phyloP scores from a whole-genome alignment of 2,888 invertebrate species.

The Pinctada fucata region DNA sequence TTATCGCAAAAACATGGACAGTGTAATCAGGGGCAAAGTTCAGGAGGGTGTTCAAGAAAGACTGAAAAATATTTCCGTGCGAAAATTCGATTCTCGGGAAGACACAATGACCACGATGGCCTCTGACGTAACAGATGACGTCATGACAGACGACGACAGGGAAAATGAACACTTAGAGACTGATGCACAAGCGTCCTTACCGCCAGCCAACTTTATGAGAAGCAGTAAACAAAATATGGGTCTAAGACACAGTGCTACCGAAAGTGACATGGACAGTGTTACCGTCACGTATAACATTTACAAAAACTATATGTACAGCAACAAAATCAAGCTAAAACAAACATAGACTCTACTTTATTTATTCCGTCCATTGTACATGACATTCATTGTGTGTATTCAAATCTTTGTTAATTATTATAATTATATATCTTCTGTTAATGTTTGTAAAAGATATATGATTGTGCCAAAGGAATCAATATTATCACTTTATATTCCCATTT shows the following conservation, averaged over 20 bases:
- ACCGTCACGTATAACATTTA: slow-evolving; percentile 14
- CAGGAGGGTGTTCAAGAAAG: slow-evolving; percentile 19
- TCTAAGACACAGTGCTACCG: too few species aligned
- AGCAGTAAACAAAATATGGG: too few species aligned
- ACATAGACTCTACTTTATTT: not conserved
- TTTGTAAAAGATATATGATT: not conserved
- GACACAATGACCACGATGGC: not conserved
- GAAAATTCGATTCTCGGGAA: not conserved
- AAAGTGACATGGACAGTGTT: not conserved
- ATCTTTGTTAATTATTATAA: not conserved
- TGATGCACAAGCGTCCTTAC: not conserved
- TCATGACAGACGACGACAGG: not conserved
- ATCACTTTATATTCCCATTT: too few species aligned
- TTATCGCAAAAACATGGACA: slow-evolving; percentile 18
- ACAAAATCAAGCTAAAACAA: not conserved
- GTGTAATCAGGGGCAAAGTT: slow-evolving; percentile 9
- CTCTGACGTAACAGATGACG: not conserved
- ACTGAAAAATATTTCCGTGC: not conserved
- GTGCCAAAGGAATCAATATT: too few species aligned
- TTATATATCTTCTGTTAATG: not conserved
- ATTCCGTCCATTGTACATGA: not conserved
- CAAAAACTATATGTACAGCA: slow-evolving; percentile 24
- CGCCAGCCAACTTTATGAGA: too few species aligned
- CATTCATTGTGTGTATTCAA: not conserved
- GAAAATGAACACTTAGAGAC: not conserved